Conservation (phyloP, 2,797 vertebrate species). For the Valencia hispanica region DNA sequence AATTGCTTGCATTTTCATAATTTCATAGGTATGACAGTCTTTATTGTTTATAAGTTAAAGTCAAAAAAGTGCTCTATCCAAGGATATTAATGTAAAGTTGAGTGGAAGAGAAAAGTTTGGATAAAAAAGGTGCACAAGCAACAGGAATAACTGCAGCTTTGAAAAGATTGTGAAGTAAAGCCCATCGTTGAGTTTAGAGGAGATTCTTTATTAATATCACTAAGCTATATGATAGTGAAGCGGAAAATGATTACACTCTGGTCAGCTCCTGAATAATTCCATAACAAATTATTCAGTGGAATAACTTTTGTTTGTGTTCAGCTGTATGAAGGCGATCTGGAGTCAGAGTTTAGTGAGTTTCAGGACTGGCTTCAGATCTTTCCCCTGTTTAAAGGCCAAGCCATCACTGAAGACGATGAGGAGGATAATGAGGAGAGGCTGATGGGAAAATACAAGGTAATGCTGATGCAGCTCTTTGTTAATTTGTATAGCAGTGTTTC, state of each 20-base stretch:
- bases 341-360: slow-evolving; percentile 90
- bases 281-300: background rate
- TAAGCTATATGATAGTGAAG: background rate
- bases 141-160: background rate
- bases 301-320: slow-evolving; percentile 59
- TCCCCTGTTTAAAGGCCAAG: slow-evolving; percentile 86
- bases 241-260: background rate
- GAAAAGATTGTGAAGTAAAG: background rate
- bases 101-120: background rate
- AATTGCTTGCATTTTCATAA: background rate
- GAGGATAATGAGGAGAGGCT: slow-evolving; percentile 84
- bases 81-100: too few relatives aligned
- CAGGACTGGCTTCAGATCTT: slow-evolving; percentile 93
- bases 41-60: background rate
- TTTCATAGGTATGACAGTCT: background rate
- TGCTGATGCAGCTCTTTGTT: background rate
- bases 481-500: slow-evolving; percentile 1
- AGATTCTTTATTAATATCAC: background rate
- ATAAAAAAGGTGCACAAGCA: background rate
- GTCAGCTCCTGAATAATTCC: background rate
- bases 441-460: slow-evolving; percentile 95
- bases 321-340: slow-evolving; percentile 88
- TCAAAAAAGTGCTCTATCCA: too few relatives aligned
- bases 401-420: slow-evolving; percentile 84
- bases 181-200: background rate